Evolutionary conservation across 2,888 invertebrate species (phyloP), one percentile per base, ranked within the genome.

Genomic region (Epiperipatus broadwayi): DNA sequence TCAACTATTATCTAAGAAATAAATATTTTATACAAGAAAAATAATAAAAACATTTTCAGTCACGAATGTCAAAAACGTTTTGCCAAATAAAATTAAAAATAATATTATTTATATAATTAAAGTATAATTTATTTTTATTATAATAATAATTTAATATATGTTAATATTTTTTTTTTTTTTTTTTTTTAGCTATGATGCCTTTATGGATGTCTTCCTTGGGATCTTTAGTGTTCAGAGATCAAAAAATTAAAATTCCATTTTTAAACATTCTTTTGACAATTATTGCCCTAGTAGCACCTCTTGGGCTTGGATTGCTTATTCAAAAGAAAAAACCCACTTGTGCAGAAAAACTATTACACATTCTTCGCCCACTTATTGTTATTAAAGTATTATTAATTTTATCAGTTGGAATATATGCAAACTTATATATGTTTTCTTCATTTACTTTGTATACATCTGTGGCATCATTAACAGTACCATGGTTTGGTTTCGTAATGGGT

Each of bases 171-270:
- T n/a, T n/a, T n/a, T n/a, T 8, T 38, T 22, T 41, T 40, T 21
- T 36, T 35, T 20, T 50, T 52, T 18, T 52, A 62, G 64, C 54
- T 7, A 58, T 65, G 58, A 61, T 67, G 52, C 66, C 66, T 0
- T 46, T 64, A 5, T 67, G 66, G 66, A 48, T 67, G 48, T 60
- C 57, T 46, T 55, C 62, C 2, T 49, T 67, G 34, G 64, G 64
- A 2, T 50, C 50, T 14, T 52, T 50, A 30, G 52, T 60, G 4
- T 44, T 48, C 15, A 49, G 33, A 16, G 43, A 40, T 16, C 43
- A 42, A 12, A 39, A 47, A n/a, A 54, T 63, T 29, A 34, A 43
- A 22, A 47, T 56, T 16, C 65, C 65, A 1, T 64, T 53, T 49
- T 35, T 39, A 7, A 61, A 62, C 48, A 58, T 66, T 40, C 42